Conservation (phyloP, 2,888 invertebrate species). For the Eupithecia pulchellata region DNA sequence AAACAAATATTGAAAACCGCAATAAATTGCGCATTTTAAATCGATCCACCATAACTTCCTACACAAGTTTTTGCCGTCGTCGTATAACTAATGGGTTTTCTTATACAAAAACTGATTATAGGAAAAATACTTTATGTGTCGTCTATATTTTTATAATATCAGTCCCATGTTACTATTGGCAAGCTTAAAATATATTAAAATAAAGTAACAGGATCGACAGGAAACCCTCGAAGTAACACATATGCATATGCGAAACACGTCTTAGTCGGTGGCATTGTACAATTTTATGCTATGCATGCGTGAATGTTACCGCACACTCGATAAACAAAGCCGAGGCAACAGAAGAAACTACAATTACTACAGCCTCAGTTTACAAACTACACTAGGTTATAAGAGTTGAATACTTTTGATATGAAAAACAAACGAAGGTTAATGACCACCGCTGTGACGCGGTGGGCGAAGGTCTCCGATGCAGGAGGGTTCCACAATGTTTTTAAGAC, state of each 20-base stretch:
- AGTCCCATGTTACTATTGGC: background rate
- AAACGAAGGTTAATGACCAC: too few relatives aligned
- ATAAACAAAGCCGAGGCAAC: conserved; percentile 32
- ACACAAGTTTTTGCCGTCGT: background rate
- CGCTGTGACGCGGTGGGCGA: too few relatives aligned
- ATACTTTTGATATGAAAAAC: background rate
- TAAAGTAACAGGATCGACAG: conserved; percentile 30
- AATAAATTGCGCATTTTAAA: background rate
- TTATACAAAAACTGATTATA: background rate
- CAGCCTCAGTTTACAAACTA: background rate
- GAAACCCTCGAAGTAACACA: conserved; percentile 30
- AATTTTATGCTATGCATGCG: conserved; percentile 49
- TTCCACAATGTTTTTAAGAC: too few relatives aligned
- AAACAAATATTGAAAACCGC: background rate
- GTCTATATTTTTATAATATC: background rate
- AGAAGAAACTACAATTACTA: conserved; percentile 20
- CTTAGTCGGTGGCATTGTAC: conserved; percentile 48
- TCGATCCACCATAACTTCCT: background rate
- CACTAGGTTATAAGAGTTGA: background rate
- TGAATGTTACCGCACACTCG: conserved; percentile 52
- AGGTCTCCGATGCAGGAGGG: too few relatives aligned
- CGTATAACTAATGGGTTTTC: background rate
- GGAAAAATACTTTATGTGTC: background rate
- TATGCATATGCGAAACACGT: conserved; percentile 52
- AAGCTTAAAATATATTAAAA: background rate